phyloP scores from a whole-genome alignment of 23 tunicate species.

The Corella eumyota region DNA sequence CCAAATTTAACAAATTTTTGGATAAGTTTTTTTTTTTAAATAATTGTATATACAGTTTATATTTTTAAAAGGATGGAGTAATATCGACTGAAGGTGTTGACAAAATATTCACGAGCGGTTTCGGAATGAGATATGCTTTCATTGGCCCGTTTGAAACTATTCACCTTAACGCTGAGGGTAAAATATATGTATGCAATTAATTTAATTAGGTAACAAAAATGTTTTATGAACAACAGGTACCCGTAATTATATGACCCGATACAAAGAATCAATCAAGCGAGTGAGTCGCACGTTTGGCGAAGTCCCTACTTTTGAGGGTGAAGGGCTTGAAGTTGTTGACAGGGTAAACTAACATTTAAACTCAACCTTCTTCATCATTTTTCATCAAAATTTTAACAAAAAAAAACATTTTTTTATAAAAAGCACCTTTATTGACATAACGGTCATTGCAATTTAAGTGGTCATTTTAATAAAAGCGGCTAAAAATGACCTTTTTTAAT shows the following conservation, averaged over 20 bases:
- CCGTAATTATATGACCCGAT: constrained; percentile 76
- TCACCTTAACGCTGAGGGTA: constrained; percentile 97
- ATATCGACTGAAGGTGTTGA: constrained; percentile 93
- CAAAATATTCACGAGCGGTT: constrained; percentile 59
- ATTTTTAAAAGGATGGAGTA: constrained; percentile 43
- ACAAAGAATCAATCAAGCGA: constrained; percentile 52
- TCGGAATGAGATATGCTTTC: constrained; percentile 93
- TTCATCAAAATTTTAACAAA: no score
- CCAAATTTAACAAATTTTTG: no score
- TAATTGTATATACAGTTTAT: no score
- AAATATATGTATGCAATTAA: no score
- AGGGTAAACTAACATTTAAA: no score
- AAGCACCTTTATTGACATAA: no score
- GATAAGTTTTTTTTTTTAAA: no score
- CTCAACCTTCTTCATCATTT: no score
- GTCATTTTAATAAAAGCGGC: no score
- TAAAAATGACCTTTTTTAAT: no score
- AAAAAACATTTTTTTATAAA: no score
- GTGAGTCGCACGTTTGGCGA: constrained; percentile 71
- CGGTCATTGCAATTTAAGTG: background rate
- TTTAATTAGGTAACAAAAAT: background rate
- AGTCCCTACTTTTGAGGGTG: constrained; percentile 60
- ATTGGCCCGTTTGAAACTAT: constrained; percentile 97
- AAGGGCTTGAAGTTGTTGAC: constrained; percentile 22
- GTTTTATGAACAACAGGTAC: constrained; percentile 41